Percentiles rank a stretch among this genome's conserved stretches.
phyloP scores from a whole-genome alignment of 1,140 invertebrate genomes.

The Papilio aristodemus region DNA sequence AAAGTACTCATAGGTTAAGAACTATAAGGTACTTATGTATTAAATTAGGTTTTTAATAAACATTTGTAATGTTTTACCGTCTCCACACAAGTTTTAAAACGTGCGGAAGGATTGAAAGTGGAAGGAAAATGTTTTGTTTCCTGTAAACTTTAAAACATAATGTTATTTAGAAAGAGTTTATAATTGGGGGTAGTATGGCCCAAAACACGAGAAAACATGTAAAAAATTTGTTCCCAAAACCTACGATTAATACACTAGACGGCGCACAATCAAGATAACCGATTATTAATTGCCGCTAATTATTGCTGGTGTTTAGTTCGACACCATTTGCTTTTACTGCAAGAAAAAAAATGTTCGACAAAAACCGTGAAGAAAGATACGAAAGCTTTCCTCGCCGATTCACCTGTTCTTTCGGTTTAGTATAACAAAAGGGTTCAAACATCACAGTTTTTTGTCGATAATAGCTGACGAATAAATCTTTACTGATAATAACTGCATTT shows the following conservation, averaged over 20 bases:
- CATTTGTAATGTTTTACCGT: too few relatives aligned
- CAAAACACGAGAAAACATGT: slow-evolving; percentile 10
- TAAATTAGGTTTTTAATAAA: too few relatives aligned
- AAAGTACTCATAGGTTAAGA: too few relatives aligned
- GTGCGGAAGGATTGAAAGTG: not conserved
- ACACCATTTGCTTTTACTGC: slow-evolving; percentile 66
- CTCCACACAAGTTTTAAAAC: too few relatives aligned
- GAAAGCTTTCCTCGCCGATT: slow-evolving; percentile 58
- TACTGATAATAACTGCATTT: slow-evolving; percentile 74
- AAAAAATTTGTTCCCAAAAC: slow-evolving; percentile 52
- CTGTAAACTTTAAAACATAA: not conserved
- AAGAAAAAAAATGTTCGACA: slow-evolving; percentile 64
- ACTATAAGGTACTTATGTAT: too few relatives aligned
- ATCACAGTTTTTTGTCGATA: slow-evolving; percentile 76
- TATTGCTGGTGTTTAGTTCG: slow-evolving; percentile 79
- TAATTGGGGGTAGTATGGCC: slow-evolving; percentile 5
- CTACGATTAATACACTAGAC: slow-evolving; percentile 67
- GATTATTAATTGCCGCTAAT: slow-evolving; percentile 79
- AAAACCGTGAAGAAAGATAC: slow-evolving; percentile 76
- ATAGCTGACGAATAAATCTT: slow-evolving; percentile 72
- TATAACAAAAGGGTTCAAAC: slow-evolving; percentile 76
- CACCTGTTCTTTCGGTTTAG: slow-evolving; percentile 75
- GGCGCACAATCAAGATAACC: slow-evolving; percentile 73
- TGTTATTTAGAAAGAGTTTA: not conserved
- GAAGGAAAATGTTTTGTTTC: not conserved